Conservation (phyloP, 2,888 invertebrate genomes). For the Leucophora obtusa region DNA sequence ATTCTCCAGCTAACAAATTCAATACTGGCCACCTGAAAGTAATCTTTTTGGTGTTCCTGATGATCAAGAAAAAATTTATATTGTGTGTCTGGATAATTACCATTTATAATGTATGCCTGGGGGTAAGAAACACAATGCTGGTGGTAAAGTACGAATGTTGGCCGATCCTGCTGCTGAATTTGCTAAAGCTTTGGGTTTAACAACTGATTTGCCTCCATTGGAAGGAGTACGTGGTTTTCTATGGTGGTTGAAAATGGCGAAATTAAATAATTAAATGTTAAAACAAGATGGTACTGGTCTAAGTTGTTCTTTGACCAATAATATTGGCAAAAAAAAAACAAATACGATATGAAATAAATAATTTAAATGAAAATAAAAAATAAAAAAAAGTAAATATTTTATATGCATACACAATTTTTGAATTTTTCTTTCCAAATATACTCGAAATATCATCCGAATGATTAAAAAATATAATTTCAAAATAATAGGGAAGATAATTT, state of each 20-base stretch:
- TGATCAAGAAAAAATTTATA: constrained; percentile 89
- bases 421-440: too few relatives aligned
- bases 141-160: constrained; percentile 92
- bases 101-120: constrained; percentile 97
- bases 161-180: constrained; percentile 91
- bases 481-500: too few relatives aligned
- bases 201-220: constrained; percentile 87
- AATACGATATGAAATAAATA: too few relatives aligned
- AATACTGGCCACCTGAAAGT: constrained; percentile 89
- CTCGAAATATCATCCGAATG: too few relatives aligned
- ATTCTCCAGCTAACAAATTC: constrained; percentile 91
- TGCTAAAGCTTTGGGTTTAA: constrained; percentile 89
- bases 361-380: too few relatives aligned
- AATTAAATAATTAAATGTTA: constrained; percentile 89
- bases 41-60: constrained; percentile 95
- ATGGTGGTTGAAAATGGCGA: constrained; percentile 93
- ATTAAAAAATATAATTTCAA: too few relatives aligned
- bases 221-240: constrained; percentile 91
- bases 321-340: constrained; percentile 76
- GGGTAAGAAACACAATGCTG: constrained; percentile 87
- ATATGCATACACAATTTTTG: too few relatives aligned
- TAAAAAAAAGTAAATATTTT: too few relatives aligned
- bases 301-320: constrained; percentile 90
- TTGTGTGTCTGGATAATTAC: constrained; percentile 95
- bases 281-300: constrained; percentile 95